Evolutionary conservation across 2,113 vertebrate genomes (phyloP).

Genomic region (Myiopsitta monachus): DNA sequence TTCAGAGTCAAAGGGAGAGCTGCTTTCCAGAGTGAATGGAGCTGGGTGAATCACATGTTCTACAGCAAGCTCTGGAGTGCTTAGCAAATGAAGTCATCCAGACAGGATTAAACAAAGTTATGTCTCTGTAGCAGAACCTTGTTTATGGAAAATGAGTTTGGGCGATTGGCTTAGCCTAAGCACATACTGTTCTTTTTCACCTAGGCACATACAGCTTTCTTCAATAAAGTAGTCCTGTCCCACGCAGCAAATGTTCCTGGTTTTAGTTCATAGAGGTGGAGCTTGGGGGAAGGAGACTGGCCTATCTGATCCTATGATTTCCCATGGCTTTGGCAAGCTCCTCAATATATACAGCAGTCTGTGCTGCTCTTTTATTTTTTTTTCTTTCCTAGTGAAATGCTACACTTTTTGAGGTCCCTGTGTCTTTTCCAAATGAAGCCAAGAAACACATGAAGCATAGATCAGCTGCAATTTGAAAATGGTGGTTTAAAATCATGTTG

Average conservation of each 20-base stretch:
- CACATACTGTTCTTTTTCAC: slow-evolving; percentile 62
- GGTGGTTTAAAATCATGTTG: not conserved
- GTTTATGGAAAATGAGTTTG: slow-evolving; percentile 77
- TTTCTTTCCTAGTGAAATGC: not conserved
- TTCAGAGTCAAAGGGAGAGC: slow-evolving; percentile 44
- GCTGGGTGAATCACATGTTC: slow-evolving; percentile 47
- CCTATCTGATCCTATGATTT: slow-evolving; percentile 51
- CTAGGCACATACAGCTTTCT: slow-evolving; percentile 30
- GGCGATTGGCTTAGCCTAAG: slow-evolving; percentile 55
- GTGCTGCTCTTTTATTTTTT: not conserved
- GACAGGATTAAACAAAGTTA: slow-evolving; percentile 67
- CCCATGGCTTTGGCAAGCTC: slow-evolving; percentile 4
- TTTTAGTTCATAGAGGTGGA: not conserved
- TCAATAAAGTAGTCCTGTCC: slow-evolving; percentile 57
- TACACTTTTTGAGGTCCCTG: not conserved
- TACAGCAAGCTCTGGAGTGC: slow-evolving; percentile 56
- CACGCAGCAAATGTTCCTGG: slow-evolving; percentile 37
- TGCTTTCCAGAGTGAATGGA: slow-evolving; percentile 41
- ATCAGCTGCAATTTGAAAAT: slow-evolving; percentile 43
- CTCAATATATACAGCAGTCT: not conserved
- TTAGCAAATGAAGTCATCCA: slow-evolving; percentile 74
- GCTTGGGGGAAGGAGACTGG: not conserved
- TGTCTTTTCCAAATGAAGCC: slow-evolving; percentile 48
- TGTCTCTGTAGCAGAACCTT: slow-evolving; percentile 64
- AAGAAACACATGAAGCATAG: slow-evolving; percentile 39